Conservation (phyloP, 2,797 vertebrate species). For the Sebastes vulpes region DNA sequence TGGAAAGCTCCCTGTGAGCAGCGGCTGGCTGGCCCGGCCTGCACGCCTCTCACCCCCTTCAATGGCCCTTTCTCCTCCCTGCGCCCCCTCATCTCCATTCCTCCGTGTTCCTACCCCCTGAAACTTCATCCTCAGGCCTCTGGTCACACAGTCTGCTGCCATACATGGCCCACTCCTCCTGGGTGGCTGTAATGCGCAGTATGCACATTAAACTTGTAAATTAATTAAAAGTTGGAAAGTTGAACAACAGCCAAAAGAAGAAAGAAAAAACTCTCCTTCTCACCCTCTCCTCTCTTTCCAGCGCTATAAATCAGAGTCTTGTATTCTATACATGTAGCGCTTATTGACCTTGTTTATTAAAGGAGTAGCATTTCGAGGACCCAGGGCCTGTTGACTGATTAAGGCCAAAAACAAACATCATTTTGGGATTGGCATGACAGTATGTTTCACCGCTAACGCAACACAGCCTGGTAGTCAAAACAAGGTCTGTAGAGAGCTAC, state of each 20-base stretch:
- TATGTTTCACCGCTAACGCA: slow-evolving; percentile 54
- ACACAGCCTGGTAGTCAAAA: slow-evolving; percentile 49
- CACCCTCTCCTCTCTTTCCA: slow-evolving; percentile 53
- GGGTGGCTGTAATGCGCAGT: slow-evolving; percentile 82
- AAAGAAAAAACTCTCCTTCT: slow-evolving; percentile 37
- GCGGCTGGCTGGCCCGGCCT: slow-evolving; percentile 79
- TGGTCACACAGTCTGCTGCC: slow-evolving; percentile 67
- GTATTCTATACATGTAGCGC: slow-evolving; percentile 72
- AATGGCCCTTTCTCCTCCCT: slow-evolving; percentile 78
- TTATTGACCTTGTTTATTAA: slow-evolving; percentile 73
- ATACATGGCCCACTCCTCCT: slow-evolving; percentile 74
- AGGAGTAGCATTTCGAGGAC: slow-evolving; percentile 60
- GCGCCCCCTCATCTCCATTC: slow-evolving; percentile 76
- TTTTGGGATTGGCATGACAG: slow-evolving; percentile 66
- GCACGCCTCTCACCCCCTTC: slow-evolving; percentile 77
- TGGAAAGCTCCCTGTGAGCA: slow-evolving; percentile 85
- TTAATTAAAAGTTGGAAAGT: slow-evolving; percentile 85
- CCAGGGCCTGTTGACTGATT: slow-evolving; percentile 67
- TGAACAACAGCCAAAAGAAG: slow-evolving; percentile 78
- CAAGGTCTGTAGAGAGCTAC: slow-evolving; percentile 29
- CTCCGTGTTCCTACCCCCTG: slow-evolving; percentile 66
- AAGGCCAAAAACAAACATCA: slow-evolving; percentile 78
- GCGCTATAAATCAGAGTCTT: slow-evolving; percentile 80
- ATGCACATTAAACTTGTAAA: slow-evolving; percentile 83
- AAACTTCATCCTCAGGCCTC: slow-evolving; percentile 73